Conservation (phyloP, 2,113 vertebrate genomes). For the Pedionomus torquatus region DNA sequence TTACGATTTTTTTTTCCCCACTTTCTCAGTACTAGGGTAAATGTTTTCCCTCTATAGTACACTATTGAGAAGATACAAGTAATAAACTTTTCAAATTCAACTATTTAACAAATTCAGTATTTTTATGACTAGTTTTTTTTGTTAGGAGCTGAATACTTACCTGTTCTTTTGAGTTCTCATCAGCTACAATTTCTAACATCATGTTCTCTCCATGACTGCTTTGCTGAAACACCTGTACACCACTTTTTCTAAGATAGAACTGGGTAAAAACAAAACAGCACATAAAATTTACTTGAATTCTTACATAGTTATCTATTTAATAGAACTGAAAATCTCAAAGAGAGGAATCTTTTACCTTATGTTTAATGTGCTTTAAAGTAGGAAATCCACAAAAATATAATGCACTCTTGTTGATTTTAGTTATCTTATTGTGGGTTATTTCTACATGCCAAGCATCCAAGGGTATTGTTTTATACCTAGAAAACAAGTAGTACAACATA, state of each 20-base stretch:
- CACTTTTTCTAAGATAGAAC: conserved; percentile 92
- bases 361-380: conserved; percentile 92
- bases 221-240: conserved; percentile 95
- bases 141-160: conserved; percentile 72
- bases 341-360: conserved; percentile 83
- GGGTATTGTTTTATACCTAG: conserved; percentile 84
- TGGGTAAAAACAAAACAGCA: conserved; percentile 63
- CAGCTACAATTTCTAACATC: conserved; percentile 86
- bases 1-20: not conserved
- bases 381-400: conserved; percentile 98
- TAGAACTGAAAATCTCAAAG: not conserved
- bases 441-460: conserved; percentile 91
- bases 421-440: conserved; percentile 79
- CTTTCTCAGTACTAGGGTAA: not conserved
- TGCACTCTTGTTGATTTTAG: conserved; percentile 80
- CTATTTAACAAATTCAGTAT: not conserved
- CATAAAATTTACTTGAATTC: conserved; percentile 2
- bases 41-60: not conserved
- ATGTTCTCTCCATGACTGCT: conserved; percentile 97
- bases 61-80: not conserved
- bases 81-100: not conserved
- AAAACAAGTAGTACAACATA: conserved; percentile 46
- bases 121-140: not conserved
- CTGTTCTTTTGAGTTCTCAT: conserved; percentile 72
- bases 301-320: not conserved